phyloP scores from a whole-genome alignment of 2,113 vertebrate genomes.

The Pungitius pungitius region DNA sequence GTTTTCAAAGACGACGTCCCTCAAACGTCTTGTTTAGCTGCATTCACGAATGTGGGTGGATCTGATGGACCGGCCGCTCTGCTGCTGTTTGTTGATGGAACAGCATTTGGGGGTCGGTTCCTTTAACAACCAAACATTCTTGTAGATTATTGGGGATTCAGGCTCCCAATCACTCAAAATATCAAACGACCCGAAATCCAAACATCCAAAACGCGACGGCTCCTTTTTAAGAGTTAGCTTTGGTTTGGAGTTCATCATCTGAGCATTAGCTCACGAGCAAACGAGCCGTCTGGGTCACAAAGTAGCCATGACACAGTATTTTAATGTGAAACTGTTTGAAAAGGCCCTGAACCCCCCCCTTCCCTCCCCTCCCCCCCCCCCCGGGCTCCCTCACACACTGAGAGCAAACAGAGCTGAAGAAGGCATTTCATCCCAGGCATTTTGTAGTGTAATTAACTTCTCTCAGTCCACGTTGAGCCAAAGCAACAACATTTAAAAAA shows the following conservation, averaged over 20 bases:
- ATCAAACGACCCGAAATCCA: no score
- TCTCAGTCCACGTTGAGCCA: constrained; percentile 53
- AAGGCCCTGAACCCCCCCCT: constrained; percentile 62
- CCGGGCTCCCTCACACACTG: constrained; percentile 71
- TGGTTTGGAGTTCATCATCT: background rate
- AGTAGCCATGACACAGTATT: background rate
- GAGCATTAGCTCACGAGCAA: constrained; percentile 13
- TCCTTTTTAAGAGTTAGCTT: background rate
- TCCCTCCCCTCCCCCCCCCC: constrained; percentile 51
- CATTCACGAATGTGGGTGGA: no score
- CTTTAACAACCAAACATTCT: no score
- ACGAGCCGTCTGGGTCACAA: constrained; percentile 6
- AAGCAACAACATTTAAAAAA: constrained; percentile 31
- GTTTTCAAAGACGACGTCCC: no score
- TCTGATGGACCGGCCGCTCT: no score
- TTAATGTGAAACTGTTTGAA: background rate
- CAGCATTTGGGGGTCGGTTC: no score
- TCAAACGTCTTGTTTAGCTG: no score
- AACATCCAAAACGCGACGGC: background rate
- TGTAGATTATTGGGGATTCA: no score
- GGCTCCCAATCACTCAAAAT: no score
- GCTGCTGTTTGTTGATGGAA: no score
- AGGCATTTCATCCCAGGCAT: constrained; percentile 49
- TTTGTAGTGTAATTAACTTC: constrained; percentile 68
- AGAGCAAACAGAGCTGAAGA: constrained; percentile 64